phyloP scores from a whole-genome alignment of 1,140 invertebrate species.

The Drosophila ercepeae region DNA sequence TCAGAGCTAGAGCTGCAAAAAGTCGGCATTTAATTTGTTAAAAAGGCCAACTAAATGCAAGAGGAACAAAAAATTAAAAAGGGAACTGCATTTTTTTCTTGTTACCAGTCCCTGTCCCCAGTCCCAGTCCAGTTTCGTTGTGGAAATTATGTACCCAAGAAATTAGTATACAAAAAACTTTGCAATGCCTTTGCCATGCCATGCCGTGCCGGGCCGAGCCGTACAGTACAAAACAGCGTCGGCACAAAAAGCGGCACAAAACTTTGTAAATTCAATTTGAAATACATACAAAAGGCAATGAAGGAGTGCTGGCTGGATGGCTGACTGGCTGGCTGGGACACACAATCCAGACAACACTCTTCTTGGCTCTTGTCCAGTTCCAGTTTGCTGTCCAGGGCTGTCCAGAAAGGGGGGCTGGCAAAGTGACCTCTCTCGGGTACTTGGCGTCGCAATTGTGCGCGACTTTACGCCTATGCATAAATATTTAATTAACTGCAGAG shows the following conservation, averaged over 20 bases:
- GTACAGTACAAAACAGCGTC: conserved; percentile 31
- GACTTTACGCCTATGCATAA: conserved; percentile 75
- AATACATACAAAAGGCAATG: conserved; percentile 63
- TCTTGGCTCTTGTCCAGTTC: conserved; percentile 24
- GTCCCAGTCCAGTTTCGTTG: conserved; percentile 8
- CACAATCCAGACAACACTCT: conserved; percentile 10
- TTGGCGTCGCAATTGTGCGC: conserved; percentile 48
- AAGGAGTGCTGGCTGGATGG: neutral
- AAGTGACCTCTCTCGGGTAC: too few species aligned
- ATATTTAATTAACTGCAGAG: conserved; percentile 84
- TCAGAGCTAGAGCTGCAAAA: conserved; percentile 18
- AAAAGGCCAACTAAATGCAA: conserved; percentile 73
- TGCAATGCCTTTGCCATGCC: conserved; percentile 45
- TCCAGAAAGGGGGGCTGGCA: neutral
- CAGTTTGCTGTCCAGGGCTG: neutral
- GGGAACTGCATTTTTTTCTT: conserved; percentile 25
- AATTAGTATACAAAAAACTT: conserved; percentile 80
- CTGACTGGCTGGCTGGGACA: neutral
- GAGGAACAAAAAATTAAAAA: conserved; percentile 32
- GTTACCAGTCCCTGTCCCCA: too few species aligned
- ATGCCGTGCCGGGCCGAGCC: conserved; percentile 3
- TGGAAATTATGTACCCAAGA: conserved; percentile 78
- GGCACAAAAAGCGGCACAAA: conserved; percentile 41
- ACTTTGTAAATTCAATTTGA: conserved; percentile 80
- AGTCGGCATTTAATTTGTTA: conserved; percentile 79